A percentile compares a stretch with the other conserved stretches of the same genome.
Evolutionary conservation across 2,113 vertebrate species (phyloP).

Genomic region (Dicrurus megarhynchus): DNA sequence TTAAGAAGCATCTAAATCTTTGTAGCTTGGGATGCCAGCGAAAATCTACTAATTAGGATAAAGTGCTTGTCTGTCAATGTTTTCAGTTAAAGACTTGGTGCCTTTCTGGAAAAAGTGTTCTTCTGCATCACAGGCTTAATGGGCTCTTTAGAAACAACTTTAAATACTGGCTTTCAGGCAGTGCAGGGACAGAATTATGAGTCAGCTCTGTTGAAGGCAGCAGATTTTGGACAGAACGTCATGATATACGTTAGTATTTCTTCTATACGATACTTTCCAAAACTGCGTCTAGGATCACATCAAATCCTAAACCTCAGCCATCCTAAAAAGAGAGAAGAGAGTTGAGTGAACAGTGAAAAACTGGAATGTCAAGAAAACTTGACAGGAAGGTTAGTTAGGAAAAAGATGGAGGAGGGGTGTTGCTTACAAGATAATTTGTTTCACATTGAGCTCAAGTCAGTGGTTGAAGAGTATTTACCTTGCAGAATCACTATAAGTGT

Average conservation of each 20-base stretch:
- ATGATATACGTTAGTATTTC: not conserved
- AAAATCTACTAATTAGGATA: not conserved
- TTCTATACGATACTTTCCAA: not conserved
- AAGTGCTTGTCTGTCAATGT: not conserved
- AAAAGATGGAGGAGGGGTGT: not conserved
- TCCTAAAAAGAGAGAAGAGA: not conserved
- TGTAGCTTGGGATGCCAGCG: not conserved
- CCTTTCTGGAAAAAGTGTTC: not conserved
- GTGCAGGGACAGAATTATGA: not conserved
- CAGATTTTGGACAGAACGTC: not conserved
- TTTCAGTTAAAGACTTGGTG: not conserved
- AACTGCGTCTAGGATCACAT: not conserved
- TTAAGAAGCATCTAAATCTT: not conserved
- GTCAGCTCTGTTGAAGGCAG: not conserved
- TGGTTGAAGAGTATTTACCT: not conserved
- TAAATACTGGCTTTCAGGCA: not conserved
- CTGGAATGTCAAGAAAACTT: not conserved
- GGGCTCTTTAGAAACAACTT: not conserved
- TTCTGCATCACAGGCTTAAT: not conserved
- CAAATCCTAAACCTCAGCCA: not conserved
- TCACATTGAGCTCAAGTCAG: not conserved
- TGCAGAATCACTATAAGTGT: fast-evolving
- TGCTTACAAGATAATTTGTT: not conserved
- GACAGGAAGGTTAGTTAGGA: not conserved
- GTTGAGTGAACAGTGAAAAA: not conserved